These are phyloP conservation scores for Drosophila yakuba DNA, from an alignment of 1,140 invertebrate species.

Conservation along the genomic window DNA sequence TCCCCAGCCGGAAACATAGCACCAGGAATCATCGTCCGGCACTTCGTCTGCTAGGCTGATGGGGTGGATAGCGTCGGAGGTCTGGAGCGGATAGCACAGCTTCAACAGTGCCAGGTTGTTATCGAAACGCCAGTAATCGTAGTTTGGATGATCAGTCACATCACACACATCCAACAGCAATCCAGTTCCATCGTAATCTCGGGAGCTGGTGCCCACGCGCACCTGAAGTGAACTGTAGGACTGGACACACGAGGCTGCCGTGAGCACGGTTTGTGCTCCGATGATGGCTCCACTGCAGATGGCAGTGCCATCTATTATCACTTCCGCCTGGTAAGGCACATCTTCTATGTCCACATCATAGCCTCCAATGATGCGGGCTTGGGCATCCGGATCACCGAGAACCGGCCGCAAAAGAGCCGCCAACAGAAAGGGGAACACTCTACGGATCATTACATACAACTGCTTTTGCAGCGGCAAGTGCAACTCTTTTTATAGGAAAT, in stretches of 20 bases:
- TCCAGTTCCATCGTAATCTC: constrained; percentile 5
- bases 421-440: constrained; percentile 1
- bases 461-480: neutral
- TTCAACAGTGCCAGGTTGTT: constrained; percentile 23
- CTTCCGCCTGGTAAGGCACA: constrained; percentile 15
- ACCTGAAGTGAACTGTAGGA: constrained; percentile 9
- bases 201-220: constrained; percentile 10
- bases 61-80: neutral
- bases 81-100: neutral
- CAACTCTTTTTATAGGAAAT: constrained; percentile 10
- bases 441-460: constrained; percentile 7
- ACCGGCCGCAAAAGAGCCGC: neutral
- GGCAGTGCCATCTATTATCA: constrained; percentile 6
- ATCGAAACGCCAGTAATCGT: constrained; percentile 10
- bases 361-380: constrained; percentile 15
- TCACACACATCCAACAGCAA: neutral
- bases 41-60: constrained; percentile 1
- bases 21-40: neutral
- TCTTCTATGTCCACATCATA: constrained; percentile 6
- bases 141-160: neutral
- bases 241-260: constrained; percentile 22
- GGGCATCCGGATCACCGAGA: neutral
- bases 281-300: constrained; percentile 36
- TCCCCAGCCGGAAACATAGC: constrained; percentile 27
- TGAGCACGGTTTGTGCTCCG: neutral